A percentile compares a stretch with the other conserved stretches of the same genome.
These are phyloP conservation scores for Hesperia comma DNA, from an alignment of 2,888 invertebrate genomes.

Conservation along the genomic window DNA sequence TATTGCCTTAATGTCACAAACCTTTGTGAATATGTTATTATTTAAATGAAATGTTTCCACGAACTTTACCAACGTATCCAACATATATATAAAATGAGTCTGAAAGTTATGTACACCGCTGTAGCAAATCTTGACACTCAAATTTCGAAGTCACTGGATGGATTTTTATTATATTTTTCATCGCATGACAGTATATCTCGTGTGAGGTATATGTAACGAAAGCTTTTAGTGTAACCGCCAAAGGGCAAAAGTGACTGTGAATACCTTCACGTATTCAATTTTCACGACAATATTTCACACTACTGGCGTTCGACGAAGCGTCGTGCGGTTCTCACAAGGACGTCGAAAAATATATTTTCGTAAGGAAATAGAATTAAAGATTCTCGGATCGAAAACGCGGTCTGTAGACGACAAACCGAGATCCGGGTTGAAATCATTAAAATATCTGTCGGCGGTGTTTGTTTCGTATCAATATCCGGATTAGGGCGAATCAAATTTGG, in stretches of 20 bases:
- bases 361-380: slow-evolving; percentile 55
- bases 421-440: slow-evolving; percentile 55
- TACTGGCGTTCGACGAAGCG: slow-evolving; percentile 61
- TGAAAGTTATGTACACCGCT: slow-evolving; percentile 21
- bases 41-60: slow-evolving; percentile 33
- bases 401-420: slow-evolving; percentile 39
- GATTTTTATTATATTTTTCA: slow-evolving; percentile 37
- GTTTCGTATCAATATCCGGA: slow-evolving; percentile 82
- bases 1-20: slow-evolving; percentile 20
- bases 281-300: slow-evolving; percentile 74
- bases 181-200: slow-evolving; percentile 33
- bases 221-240: slow-evolving; percentile 46
- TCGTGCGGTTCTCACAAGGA: slow-evolving; percentile 56
- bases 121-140: slow-evolving; percentile 29
- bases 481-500: slow-evolving; percentile 82
- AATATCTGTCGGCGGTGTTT: slow-evolving; percentile 64
- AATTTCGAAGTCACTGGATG: slow-evolving; percentile 28
- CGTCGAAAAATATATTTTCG: slow-evolving; percentile 59
- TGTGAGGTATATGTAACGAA: slow-evolving; percentile 45
- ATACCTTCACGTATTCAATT: slow-evolving; percentile 78
- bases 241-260: slow-evolving; percentile 57
- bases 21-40: slow-evolving; percentile 34
- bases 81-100: slow-evolving; percentile 27
- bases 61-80: slow-evolving; percentile 27
- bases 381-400: slow-evolving; percentile 39